phyloP scores from a whole-genome alignment of 37 sponge, comb jelly and placozoan species.

The Halichondria panicea region DNA sequence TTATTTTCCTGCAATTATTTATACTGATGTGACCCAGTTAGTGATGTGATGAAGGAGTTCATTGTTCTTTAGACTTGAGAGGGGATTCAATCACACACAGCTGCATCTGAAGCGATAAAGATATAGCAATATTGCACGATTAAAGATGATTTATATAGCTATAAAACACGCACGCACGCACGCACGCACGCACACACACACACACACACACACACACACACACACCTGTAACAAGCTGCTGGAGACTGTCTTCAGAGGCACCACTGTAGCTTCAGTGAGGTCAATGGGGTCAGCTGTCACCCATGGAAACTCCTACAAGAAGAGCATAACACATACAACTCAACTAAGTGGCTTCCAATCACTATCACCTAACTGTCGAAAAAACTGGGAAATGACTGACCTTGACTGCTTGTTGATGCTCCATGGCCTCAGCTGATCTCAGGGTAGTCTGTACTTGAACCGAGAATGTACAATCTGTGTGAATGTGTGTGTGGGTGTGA shows the following conservation, averaged over 20 bases:
- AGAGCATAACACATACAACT: not conserved
- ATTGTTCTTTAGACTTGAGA: too few relatives aligned
- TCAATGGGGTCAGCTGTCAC: not conserved
- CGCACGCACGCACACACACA: too few relatives aligned
- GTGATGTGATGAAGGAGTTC: too few relatives aligned
- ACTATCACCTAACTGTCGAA: not conserved
- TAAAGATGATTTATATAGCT: too few relatives aligned
- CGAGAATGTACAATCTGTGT: conserved; percentile 43
- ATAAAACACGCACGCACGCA: too few relatives aligned
- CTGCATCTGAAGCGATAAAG: too few relatives aligned
- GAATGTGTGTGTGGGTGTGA: not conserved
- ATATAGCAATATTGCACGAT: too few relatives aligned
- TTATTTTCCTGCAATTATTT: too few relatives aligned
- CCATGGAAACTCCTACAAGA: conserved; percentile 24
- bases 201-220: too few relatives aligned
- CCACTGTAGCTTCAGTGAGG: not conserved
- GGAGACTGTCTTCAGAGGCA: conserved; percentile 11
- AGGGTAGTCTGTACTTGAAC: conserved; percentile 32
- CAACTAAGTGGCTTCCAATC: too few relatives aligned
- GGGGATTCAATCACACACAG: too few relatives aligned
- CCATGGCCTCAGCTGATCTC: conserved; percentile 20
- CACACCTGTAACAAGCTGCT: conserved; percentile 22
- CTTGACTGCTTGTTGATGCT: conserved; percentile 29
- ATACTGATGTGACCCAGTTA: too few relatives aligned
- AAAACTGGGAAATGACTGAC: not conserved